phyloP scores from a whole-genome alignment of 2,797 vertebrate species.

The Saguinus oedipus region DNA sequence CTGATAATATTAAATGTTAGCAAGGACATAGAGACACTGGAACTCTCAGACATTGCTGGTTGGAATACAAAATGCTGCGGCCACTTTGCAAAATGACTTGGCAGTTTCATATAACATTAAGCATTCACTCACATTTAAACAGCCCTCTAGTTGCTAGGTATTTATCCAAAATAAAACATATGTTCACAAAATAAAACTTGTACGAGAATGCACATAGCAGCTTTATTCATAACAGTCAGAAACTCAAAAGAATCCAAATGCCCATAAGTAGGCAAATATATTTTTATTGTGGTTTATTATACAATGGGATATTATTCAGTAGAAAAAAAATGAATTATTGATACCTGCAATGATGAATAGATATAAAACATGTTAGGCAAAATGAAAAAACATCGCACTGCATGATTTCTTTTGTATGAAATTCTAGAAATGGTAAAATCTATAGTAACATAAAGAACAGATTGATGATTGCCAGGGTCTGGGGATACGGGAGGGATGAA shows the following conservation, averaged over 20 bases:
- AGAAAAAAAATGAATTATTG: neutral
- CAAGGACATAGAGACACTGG: neutral
- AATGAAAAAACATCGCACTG: neutral
- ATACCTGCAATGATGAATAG: neutral
- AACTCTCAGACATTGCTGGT: neutral
- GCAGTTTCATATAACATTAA: neutral
- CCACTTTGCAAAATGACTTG: neutral
- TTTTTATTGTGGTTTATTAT: neutral
- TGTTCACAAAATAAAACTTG: neutral
- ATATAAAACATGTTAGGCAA: neutral
- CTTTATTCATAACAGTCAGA: conserved; percentile 1
- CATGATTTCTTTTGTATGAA: neutral
- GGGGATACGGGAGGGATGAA: accelerated
- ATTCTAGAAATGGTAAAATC: neutral
- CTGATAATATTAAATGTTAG: neutral
- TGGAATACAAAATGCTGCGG: neutral
- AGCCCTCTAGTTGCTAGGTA: neutral
- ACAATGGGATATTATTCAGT: neutral
- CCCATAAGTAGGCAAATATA: neutral
- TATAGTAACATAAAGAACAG: neutral
- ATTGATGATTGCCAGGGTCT: neutral
- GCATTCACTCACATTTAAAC: neutral
- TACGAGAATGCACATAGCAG: neutral
- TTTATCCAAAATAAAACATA: neutral
- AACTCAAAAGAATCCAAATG: neutral